Base-by-base conservation (phyloP, 2,888 invertebrate genomes). In the Spodoptera littoralis region DNA sequence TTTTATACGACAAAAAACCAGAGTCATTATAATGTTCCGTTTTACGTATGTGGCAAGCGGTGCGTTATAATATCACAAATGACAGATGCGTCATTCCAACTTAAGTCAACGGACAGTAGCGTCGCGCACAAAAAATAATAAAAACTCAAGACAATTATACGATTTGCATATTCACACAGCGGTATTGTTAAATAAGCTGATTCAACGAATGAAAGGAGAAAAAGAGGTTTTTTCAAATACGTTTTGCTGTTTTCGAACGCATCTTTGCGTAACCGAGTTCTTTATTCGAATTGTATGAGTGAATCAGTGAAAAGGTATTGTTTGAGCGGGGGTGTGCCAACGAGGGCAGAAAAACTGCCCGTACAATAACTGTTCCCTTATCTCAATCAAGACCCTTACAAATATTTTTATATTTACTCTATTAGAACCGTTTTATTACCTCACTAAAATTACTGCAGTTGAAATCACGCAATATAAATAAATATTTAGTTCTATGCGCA, bases 51-150 rank as follows among this genome's bases (percentile, higher is more conserved):
- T 85, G 83, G 87, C 85, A 86, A 88, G 86, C 85, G 81, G 80
- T 85, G 86, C 90, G 90, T 88, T 92, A 73, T 79, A 91, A 92
- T 92, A 93, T 90, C 87, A 86, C 62, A 90, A 90, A 93, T 92
- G 93, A 92, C 94, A 94, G 94, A 94, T 93, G 94, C 90, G 84
- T 90, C 92, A 92, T 87, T 86, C 84, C 84, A 77, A 79, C 73
- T 82, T 72, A 73, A 81, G 77, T 81, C 81, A 76, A 80, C 82
- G 78, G 81, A 74, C 80, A 81, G 79, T 83, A 79, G 74, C 72
- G 74, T 79, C 73, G 82, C 83, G 79, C 76, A 82, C 79, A 79
- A 80, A 78, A 78, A 84, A 80, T 72, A 76, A 75, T 69, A 79
- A 84, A 88, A 89, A 89, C 84, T 73, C 79, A 80, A 84, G 81